phyloP scores from a whole-genome alignment of 2,797 vertebrate species.

The Myiothlypis coronata region DNA sequence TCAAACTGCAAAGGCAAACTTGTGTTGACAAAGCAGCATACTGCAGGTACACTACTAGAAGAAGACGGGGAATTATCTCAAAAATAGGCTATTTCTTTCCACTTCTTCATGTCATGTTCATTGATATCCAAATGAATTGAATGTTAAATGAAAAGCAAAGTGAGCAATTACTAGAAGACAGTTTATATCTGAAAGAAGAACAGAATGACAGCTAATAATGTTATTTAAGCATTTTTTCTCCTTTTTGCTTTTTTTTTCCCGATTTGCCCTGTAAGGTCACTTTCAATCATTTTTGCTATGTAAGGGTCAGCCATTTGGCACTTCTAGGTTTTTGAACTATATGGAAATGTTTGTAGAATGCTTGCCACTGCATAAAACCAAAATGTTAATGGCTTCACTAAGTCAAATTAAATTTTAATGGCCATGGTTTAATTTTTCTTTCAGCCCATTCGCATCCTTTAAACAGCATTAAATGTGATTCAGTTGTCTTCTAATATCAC shows the following conservation, averaged over 20 bases:
- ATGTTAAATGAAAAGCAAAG: background rate
- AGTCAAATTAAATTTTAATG: constrained; percentile 72
- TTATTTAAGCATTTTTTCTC: background rate
- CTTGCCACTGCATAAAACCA: constrained; percentile 46
- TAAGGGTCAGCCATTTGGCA: background rate
- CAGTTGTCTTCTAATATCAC: constrained; percentile 55
- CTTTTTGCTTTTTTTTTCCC: background rate
- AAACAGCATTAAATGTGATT: constrained; percentile 57
- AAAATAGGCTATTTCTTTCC: background rate
- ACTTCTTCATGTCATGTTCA: background rate
- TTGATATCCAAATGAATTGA: background rate
- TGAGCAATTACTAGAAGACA: background rate
- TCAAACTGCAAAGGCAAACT: background rate
- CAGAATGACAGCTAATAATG: background rate
- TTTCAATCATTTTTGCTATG: background rate
- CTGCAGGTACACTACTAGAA: background rate
- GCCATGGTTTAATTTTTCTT: constrained; percentile 49
- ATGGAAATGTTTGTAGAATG: constrained; percentile 56
- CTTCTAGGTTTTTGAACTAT: constrained; percentile 27
- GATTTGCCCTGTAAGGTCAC: background rate
- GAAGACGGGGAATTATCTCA: background rate
- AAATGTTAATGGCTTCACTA: constrained; percentile 61
- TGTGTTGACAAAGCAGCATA: background rate
- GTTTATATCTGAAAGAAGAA: background rate
- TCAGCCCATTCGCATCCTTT: constrained; percentile 27